These are phyloP conservation scores for Thamnophis sirtalis DNA, from an alignment of 2,113 vertebrate species.

Conservation along the genomic window DNA sequence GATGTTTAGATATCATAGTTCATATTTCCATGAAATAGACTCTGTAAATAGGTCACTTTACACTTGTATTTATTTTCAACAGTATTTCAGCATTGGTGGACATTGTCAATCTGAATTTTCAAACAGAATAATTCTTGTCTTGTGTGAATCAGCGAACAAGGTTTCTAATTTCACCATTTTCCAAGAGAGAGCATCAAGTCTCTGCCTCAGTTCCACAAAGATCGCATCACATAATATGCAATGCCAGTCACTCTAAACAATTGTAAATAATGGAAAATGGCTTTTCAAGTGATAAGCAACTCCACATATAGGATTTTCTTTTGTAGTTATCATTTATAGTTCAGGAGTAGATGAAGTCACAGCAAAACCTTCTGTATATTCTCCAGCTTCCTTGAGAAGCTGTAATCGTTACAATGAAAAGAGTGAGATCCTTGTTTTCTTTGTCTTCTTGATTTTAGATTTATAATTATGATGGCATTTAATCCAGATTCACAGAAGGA, in stretches of 20 bases:
- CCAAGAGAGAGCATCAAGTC: neutral
- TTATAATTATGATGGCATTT: neutral
- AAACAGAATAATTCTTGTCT: neutral
- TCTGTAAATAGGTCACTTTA: neutral
- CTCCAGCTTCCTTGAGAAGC: neutral
- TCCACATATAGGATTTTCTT: neutral
- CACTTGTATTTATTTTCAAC: neutral
- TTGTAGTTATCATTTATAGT: neutral
- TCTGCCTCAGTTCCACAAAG: neutral
- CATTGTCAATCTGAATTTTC: neutral
- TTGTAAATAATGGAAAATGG: neutral
- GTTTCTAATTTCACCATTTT: neutral
- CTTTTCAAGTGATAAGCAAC: neutral
- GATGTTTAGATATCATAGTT: neutral
- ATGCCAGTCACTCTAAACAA: neutral
- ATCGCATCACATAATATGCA: neutral
- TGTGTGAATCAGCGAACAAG: neutral
- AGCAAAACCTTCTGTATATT: neutral
- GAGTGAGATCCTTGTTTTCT: neutral
- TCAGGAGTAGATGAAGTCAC: neutral
- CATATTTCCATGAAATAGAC: neutral
- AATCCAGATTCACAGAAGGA: neutral
- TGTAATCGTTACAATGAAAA: neutral
- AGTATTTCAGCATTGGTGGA: neutral
- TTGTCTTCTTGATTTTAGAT: neutral